These are phyloP conservation scores for Egretta garzetta DNA, from an alignment of 2,113 vertebrate species.

Conservation along the genomic window DNA sequence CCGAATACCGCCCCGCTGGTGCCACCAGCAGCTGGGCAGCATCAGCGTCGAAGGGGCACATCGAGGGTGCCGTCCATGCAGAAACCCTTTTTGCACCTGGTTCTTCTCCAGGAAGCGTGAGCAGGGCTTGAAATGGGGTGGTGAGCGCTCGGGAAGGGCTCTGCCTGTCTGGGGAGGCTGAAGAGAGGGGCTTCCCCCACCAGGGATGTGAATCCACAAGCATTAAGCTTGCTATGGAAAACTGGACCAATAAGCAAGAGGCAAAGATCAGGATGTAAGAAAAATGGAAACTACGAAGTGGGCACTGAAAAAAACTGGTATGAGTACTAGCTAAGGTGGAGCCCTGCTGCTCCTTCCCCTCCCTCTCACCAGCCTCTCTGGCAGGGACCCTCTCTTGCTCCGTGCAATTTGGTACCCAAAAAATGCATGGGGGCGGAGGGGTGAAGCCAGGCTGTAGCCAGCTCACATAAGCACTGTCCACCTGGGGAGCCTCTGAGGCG, in stretches of 20 bases:
- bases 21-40: not conserved
- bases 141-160: rapidly evolving
- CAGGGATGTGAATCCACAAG: not conserved
- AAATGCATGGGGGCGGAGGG: not conserved
- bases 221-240: not conserved
- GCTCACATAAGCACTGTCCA: not conserved
- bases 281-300: rapidly evolving
- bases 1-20: not conserved
- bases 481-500: not conserved
- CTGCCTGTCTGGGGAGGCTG: not conserved
- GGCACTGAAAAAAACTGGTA: not conserved
- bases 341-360: rapidly evolving
- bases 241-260: not conserved
- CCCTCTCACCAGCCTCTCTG: not conserved
- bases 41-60: not conserved
- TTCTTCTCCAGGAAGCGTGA: not conserved
- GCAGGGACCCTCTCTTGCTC: not conserved
- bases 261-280: not conserved
- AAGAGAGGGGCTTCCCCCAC: not conserved
- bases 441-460: not conserved
- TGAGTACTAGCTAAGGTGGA: not conserved
- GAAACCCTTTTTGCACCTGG: not conserved
- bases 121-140: not conserved
- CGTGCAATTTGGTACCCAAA: not conserved
- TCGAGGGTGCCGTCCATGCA: rapidly evolving